Evolutionary conservation across 2,888 invertebrate genomes (phyloP), one percentile per base, ranked within the genome.

Genomic region (Lycia hirtaria): DNA sequence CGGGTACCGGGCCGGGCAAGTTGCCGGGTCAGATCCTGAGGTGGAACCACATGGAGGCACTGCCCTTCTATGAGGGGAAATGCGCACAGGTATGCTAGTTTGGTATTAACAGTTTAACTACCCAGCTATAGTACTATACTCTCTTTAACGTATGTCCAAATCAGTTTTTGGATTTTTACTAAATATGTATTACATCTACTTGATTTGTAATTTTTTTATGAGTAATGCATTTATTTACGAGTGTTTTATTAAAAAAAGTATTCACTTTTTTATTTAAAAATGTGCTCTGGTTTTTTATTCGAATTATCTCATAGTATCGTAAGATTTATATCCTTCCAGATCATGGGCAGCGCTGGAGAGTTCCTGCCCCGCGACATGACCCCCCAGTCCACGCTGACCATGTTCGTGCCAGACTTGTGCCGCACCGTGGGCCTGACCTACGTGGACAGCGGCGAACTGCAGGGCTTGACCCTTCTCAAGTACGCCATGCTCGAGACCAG

Each of bases 331-430:
- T 19, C 6, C 24, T 64, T 66, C 0, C 75, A 92, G 72, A 89
- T 97, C 0, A 87, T 92, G 54, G 96, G 96, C 19, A 96, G 96
- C 15, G 95, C 95, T 0, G 97, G 97, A 0, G 97, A 97, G 87
- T 95, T 97, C 75, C 95, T 95, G 80, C 94, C 95, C 0, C 95
- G 95, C 0, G 90, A 94, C 69, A 83, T 94, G 62, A 90, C 87
- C 0, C 94, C 93, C 60, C 89, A 93, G 1, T 81, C 83, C 0
- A 62, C 62, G 1, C 73, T 90, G 19, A 72, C 76, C 2, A 87
- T 97, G 71, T 97, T 96, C 81, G 93, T 95, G 53, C 92, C 96
- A 0, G 97, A 97, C 76, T 88, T 97, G 67, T 97, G 97, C 83
- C 93, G 97, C 59, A 93, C 90, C 0, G 89, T 96, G 10, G 88